Evolutionary conservation across 1,140 invertebrate species (phyloP).

Genomic region (Musca domestica): DNA sequence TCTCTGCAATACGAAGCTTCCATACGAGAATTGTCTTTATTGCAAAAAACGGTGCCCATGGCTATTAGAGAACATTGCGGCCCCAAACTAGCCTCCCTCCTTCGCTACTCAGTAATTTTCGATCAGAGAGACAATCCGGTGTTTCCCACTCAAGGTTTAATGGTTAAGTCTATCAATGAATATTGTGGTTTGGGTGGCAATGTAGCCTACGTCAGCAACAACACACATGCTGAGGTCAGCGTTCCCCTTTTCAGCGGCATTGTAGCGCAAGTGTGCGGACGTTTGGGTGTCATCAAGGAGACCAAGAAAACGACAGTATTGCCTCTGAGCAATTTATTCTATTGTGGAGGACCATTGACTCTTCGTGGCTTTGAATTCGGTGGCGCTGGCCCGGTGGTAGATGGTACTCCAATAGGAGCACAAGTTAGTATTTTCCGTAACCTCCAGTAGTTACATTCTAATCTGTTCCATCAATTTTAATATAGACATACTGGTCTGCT

Average conservation of each 20-base stretch:
- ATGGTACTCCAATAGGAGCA: constrained; percentile 47
- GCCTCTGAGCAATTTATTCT: constrained; percentile 47
- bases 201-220: constrained; percentile 44
- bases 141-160: constrained; percentile 46
- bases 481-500: constrained; percentile 44
- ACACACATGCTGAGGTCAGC: constrained; percentile 47
- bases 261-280: constrained; percentile 47
- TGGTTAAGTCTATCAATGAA: constrained; percentile 45
- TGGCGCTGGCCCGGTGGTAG: constrained; percentile 44
- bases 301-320: constrained; percentile 42
- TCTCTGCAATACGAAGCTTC: constrained; percentile 51
- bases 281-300: constrained; percentile 42
- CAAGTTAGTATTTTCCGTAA: constrained; percentile 26
- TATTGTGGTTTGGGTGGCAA: constrained; percentile 50
- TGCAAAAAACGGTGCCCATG: constrained; percentile 48
- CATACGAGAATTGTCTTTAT: constrained; percentile 40
- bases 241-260: constrained; percentile 43
- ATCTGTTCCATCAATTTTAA: too few relatives aligned
- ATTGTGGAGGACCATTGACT: constrained; percentile 49
- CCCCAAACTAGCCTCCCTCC: constrained; percentile 45
- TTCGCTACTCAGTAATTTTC: constrained; percentile 45
- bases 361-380: constrained; percentile 48
- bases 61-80: constrained; percentile 48
- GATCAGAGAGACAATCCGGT: constrained; percentile 48
- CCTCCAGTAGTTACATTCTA: too few relatives aligned